Evolutionary conservation across 1,140 invertebrate species (phyloP), one percentile per base, ranked within the genome.

Genomic region (Drosophila athabasca): DNA sequence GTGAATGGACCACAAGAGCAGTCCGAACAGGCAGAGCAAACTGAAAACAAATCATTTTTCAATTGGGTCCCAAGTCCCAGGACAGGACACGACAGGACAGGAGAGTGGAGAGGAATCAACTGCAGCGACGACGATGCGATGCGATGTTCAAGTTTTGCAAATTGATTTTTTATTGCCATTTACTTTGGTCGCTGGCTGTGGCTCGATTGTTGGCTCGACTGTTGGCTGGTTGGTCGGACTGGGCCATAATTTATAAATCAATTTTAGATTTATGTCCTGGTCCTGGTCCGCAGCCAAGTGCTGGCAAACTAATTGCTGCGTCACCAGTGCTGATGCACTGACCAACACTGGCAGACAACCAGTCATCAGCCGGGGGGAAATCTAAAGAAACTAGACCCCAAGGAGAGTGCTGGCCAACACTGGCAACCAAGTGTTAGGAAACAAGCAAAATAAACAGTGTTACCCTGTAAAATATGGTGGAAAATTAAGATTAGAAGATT

Each of bases 81-180:
- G 6, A 6, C n/a, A n/a, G 9, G 9, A 35, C 31, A 35, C 9
- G 9, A 35, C 26, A 46, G 48, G 29, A 24, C 15, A 35, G 48
- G 45, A 45, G n/a, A 24, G 22, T 41, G 46, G 49, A 52, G 11
- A 4, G 3, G n/a, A 15, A 15, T 45, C 45, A 15, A 49, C 29
- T 31, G 39, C 26, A 17, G 9, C 31, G 5, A 4, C 49, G 24
- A 29, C n/a, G 22, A 15, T 24, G 39, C 41, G 58, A 49, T 73
- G 39, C 41, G 58, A 49, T 73, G 73, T 55, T 52, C 73, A 76
- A 76, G 62, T 75, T 66, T 66, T 51, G 73, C 73, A 76, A 76
- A 76, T 76, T 76, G 73, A 76, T 76, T 76, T 76, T 76, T 76
- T 76, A 76, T 76, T 76, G 72, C 72, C 62, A 76, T 76, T 76